A percentile compares a stretch with the other conserved stretches of the same genome.
Conservation (phyloP, 2,797 vertebrate genomes). For the Lepilemur ruficaudatus region DNA sequence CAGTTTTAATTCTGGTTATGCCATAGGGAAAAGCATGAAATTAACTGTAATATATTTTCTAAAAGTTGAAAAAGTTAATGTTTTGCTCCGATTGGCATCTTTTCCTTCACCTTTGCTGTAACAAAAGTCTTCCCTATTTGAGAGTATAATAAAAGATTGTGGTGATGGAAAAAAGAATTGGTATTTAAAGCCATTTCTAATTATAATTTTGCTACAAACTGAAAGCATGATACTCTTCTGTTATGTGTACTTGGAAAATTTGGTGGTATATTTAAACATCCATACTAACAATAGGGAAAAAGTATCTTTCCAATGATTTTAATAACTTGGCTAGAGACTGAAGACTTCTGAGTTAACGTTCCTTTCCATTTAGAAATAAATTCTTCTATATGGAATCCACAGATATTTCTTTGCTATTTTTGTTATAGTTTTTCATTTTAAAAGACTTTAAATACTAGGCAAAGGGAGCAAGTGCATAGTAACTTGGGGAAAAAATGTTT, state of each 20-base stretch:
- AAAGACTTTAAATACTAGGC: not conserved
- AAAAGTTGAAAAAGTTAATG: not conserved
- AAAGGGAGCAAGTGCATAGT: constrained; percentile 9
- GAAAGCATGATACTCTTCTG: not conserved
- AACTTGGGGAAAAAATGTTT: not conserved
- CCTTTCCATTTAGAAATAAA: constrained; percentile 28
- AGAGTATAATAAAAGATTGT: not conserved
- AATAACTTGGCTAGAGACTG: not conserved
- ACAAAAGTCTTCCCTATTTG: not conserved
- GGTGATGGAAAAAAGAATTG: not conserved
- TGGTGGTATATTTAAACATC: not conserved
- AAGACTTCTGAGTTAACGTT: not conserved
- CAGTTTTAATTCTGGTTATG: not conserved
- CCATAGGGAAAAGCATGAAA: not conserved
- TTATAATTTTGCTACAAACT: not conserved
- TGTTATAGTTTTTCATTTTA: not conserved
- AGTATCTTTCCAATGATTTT: not conserved
- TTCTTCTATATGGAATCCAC: not conserved
- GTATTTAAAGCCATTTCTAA: constrained; percentile 18
- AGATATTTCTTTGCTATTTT: not conserved
- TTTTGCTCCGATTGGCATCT: not conserved
- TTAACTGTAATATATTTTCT: constrained; percentile 10
- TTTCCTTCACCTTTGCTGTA: constrained; percentile 16
- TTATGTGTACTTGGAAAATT: not conserved
- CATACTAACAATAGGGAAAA: not conserved